phyloP scores from a whole-genome alignment of 2,888 invertebrate genomes.

The Tenthredo amoena region DNA sequence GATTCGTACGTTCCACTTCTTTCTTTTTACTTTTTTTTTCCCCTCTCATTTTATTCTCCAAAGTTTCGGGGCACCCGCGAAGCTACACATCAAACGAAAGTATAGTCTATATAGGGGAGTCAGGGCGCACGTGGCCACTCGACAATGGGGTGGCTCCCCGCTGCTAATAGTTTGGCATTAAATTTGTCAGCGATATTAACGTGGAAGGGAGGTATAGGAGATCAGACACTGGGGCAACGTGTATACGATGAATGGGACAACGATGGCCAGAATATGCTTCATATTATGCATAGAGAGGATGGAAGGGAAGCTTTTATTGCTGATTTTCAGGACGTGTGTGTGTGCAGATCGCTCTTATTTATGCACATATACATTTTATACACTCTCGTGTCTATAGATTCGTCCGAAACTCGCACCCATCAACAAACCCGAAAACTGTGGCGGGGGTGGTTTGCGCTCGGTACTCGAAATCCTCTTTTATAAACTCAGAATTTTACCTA shows the following conservation, averaged over 20 bases:
- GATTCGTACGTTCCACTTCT: neutral
- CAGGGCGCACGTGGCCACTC: constrained; percentile 73
- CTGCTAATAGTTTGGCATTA: constrained; percentile 76
- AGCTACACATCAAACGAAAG: constrained; percentile 54
- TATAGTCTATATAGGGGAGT: constrained; percentile 56
- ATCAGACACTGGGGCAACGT: neutral
- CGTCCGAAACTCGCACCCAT: neutral
- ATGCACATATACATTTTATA: neutral
- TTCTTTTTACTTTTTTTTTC: neutral
- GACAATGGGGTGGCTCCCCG: constrained; percentile 69
- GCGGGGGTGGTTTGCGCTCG: neutral
- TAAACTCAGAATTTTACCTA: neutral
- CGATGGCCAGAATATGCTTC: constrained; percentile 67
- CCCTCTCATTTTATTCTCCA: neutral
- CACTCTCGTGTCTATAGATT: neutral
- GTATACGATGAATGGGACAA: constrained; percentile 62
- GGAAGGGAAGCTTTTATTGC: constrained; percentile 30
- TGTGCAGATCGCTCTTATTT: neutral
- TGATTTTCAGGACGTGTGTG: constrained; percentile 1
- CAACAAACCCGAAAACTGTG: constrained; percentile 3
- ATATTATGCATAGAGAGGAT: neutral
- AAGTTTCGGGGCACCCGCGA: constrained; percentile 38
- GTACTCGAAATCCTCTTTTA: constrained; percentile 6
- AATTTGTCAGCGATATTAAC: constrained; percentile 76
- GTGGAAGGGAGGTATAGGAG: constrained; percentile 61